Percentiles rank a stretch among this genome's conserved stretches.
phyloP scores from a whole-genome alignment of 2,113 vertebrate genomes.

The Oreotrochilus melanogaster region DNA sequence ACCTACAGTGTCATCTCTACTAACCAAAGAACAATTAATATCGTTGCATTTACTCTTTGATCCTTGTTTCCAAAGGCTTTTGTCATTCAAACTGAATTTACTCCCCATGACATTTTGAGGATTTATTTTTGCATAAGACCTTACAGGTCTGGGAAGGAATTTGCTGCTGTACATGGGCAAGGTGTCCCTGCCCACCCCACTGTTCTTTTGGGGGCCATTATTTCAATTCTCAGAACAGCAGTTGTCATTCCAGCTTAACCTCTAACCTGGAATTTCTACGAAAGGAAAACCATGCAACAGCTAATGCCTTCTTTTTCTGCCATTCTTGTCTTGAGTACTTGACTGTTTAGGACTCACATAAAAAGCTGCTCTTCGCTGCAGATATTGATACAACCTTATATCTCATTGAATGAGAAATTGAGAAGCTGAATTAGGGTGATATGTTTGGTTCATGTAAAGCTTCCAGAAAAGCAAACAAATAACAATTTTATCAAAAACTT shows the following conservation, averaged over 20 bases:
- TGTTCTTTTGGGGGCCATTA: background rate
- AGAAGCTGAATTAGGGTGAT: background rate
- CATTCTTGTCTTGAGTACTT: background rate
- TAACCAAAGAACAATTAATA: background rate
- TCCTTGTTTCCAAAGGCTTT: background rate
- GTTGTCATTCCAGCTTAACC: background rate
- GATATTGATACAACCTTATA: background rate
- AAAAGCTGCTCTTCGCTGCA: background rate
- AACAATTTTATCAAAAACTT: background rate
- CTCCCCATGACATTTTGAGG: background rate
- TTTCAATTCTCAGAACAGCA: background rate
- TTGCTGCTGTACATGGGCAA: background rate
- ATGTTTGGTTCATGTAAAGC: background rate
- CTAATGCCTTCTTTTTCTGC: background rate
- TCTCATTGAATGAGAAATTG: background rate
- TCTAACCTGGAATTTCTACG: background rate
- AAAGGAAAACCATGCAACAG: background rate
- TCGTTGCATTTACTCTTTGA: background rate
- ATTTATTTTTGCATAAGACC: background rate
- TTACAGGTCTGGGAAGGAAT: background rate
- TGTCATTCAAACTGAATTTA: background rate
- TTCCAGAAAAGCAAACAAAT: background rate
- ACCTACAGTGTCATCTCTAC: background rate
- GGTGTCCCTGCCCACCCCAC: background rate
- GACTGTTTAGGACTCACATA: background rate